Evolutionary conservation across 2,113 vertebrate species (phyloP).

Genomic region (Urocynchramus pylzowi): DNA sequence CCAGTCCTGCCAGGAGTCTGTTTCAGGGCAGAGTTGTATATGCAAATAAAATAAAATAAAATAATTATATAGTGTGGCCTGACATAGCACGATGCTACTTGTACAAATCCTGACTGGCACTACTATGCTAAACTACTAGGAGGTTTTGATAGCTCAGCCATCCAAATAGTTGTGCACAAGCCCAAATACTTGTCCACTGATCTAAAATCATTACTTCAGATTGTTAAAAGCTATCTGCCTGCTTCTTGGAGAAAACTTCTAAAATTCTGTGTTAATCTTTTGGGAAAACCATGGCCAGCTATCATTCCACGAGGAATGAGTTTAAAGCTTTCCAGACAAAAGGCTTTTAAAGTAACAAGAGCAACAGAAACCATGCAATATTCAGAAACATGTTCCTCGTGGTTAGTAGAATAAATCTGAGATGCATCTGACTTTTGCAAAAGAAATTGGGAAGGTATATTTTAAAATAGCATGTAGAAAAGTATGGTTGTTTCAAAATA

Average conservation of each 20-base stretch:
- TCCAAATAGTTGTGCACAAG: neutral
- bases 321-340: neutral
- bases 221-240: neutral
- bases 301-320: neutral
- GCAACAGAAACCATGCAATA: neutral
- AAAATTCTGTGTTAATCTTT: neutral
- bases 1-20: neutral
- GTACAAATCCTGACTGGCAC: neutral
- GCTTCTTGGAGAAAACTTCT: neutral
- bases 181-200: neutral
- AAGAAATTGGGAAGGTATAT: neutral
- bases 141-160: neutral
- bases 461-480: neutral
- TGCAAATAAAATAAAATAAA: neutral
- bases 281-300: neutral
- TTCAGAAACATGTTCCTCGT: neutral
- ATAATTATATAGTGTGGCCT: neutral
- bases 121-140: neutral
- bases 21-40: neutral
- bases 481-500: neutral
- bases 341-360: neutral
- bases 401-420: neutral
- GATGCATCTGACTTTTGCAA: neutral
- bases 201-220: neutral
- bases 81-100: neutral